phyloP scores from a whole-genome alignment of 2,888 invertebrate genomes.

The Lasioglossum vierecki region DNA sequence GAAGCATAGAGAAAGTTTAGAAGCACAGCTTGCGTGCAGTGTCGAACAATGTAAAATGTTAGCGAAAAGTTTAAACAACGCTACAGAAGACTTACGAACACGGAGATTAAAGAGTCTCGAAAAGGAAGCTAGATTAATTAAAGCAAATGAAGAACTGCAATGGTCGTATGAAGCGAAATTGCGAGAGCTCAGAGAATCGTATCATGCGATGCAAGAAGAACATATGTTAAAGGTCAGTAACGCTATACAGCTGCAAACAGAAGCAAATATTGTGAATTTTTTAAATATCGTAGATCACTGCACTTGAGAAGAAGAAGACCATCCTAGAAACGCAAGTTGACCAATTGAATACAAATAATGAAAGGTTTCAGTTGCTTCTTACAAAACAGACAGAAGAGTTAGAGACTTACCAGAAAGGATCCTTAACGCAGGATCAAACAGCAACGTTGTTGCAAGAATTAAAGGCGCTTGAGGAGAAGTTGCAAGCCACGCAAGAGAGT shows the following conservation, averaged over 20 bases:
- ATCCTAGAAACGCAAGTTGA: conserved; percentile 75
- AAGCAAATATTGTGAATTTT: background rate
- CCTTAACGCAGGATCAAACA: conserved; percentile 88
- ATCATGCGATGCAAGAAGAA: conserved; percentile 86
- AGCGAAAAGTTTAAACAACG: conserved; percentile 86
- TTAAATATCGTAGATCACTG: conserved; percentile 52
- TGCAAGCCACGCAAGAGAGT: conserved; percentile 87
- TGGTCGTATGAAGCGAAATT: conserved; percentile 86
- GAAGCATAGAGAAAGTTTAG: conserved; percentile 85
- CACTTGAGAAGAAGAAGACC: conserved; percentile 75
- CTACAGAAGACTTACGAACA: conserved; percentile 86
- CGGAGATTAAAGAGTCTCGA: conserved; percentile 85
- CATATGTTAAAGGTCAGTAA: conserved; percentile 85
- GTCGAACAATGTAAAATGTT: conserved; percentile 87
- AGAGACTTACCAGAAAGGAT: conserved; percentile 84
- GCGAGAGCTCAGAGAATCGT: conserved; percentile 86
- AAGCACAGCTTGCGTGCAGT: conserved; percentile 86
- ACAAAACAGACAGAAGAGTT: conserved; percentile 75
- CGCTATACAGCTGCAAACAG: background rate
- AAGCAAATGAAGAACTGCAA: conserved; percentile 87
- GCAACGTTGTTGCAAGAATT: conserved; percentile 88
- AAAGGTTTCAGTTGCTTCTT: conserved; percentile 70
- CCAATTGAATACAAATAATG: conserved; percentile 75
- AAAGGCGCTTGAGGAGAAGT: conserved; percentile 87
- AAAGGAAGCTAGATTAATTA: conserved; percentile 85